Conservation (phyloP, 1,140 invertebrate genomes). For the Vanessa tameamea region DNA sequence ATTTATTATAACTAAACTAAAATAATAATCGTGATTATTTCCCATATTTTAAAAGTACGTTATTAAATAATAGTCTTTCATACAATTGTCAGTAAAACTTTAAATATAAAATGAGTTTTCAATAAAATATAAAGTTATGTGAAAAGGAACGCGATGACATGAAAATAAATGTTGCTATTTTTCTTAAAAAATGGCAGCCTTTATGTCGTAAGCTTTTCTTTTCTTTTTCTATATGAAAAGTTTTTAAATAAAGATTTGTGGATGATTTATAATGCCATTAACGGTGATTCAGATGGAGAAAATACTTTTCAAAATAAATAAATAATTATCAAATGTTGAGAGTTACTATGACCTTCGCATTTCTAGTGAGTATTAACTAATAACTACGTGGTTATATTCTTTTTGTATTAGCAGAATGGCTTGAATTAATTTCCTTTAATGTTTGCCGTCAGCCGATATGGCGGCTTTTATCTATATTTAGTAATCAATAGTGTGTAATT, state of each 20-base stretch:
- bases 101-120: too few relatives aligned
- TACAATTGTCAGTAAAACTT: too few relatives aligned
- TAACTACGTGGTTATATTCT: constrained; percentile 73
- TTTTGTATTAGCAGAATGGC: constrained; percentile 59
- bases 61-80: too few relatives aligned
- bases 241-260: constrained; percentile 63
- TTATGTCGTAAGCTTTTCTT: constrained; percentile 80
- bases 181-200: constrained; percentile 78
- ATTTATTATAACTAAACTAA: too few relatives aligned
- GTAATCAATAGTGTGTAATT: constrained; percentile 42
- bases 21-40: too few relatives aligned
- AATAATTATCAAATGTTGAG: constrained; percentile 54
- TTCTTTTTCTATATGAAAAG: constrained; percentile 70
- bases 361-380: constrained; percentile 71
- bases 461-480: constrained; percentile 34
- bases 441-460: constrained; percentile 30
- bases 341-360: constrained; percentile 64
- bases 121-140: constrained; percentile 3
- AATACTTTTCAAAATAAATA: constrained; percentile 49
- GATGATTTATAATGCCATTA: constrained; percentile 69
- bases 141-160: constrained; percentile 46
- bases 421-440: constrained; percentile 48
- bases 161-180: constrained; percentile 71
- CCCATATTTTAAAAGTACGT: too few relatives aligned
- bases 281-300: constrained; percentile 49